Conservation (phyloP, 1,140 invertebrate species). For the Magallana angulata region DNA sequence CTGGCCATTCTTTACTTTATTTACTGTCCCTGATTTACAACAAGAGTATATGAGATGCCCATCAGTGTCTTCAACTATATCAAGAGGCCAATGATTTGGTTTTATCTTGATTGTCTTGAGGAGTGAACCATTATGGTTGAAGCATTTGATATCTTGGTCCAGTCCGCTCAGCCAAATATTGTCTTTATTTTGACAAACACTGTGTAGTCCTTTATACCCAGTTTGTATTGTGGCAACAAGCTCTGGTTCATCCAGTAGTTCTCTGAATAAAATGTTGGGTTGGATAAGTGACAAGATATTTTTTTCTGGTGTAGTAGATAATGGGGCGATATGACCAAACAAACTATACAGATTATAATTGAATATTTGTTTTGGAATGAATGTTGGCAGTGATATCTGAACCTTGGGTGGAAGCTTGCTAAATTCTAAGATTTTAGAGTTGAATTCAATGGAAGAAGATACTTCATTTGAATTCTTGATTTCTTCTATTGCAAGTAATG, state of each 20-base stretch:
- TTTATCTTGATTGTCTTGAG: not conserved
- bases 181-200: not conserved
- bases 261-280: not conserved
- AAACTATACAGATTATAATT: not conserved
- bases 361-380: not conserved
- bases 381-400: not conserved
- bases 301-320: not conserved
- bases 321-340: not conserved
- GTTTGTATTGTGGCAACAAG: not conserved
- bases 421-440: not conserved
- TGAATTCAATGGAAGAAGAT: not conserved
- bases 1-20: too few relatives aligned
- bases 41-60: too few relatives aligned
- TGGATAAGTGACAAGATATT: not conserved
- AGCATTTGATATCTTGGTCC: not conserved
- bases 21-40: rapidly evolving
- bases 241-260: not conserved
- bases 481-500: not conserved
- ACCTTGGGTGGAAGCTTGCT: not conserved
- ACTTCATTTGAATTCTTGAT: not conserved
- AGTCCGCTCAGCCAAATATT: not conserved
- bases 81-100: not conserved
- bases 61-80: not conserved
- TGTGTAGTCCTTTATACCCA: not conserved
- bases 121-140: not conserved